A percentile compares a stretch with the other conserved stretches of the same genome.
phyloP scores from a whole-genome alignment of 2,113 vertebrate species.

The Tachysurus vachellii region DNA sequence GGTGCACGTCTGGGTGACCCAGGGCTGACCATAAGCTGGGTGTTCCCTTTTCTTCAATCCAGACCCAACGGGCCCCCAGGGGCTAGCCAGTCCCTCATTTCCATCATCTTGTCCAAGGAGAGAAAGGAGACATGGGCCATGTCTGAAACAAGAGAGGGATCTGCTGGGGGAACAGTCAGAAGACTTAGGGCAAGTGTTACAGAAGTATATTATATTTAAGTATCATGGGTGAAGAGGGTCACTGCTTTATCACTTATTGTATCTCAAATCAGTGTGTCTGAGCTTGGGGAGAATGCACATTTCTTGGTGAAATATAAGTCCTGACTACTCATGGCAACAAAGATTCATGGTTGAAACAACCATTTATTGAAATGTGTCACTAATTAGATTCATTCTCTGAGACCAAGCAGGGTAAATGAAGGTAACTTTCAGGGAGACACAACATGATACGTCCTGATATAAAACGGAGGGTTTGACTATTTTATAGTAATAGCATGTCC shows the following conservation, averaged over 20 bases:
- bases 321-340: constrained; percentile 4
- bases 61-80: constrained; percentile 54
- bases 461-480: background rate
- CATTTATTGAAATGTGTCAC: background rate
- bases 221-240: constrained; percentile 8
- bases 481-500: background rate
- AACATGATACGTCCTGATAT: background rate
- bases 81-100: constrained; percentile 63
- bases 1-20: constrained; percentile 59
- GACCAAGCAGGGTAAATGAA: background rate
- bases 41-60: constrained; percentile 58
- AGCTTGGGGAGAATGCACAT: background rate
- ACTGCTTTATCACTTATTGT: constrained; percentile 1
- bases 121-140: constrained; percentile 45
- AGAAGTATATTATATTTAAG: constrained; percentile 39
- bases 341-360: constrained; percentile 2
- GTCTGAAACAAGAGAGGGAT: constrained; percentile 47
- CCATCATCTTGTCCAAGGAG: constrained; percentile 59
- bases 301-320: background rate
- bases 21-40: constrained; percentile 38
- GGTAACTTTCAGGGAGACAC: background rate
- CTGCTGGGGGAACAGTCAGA: constrained; percentile 1
- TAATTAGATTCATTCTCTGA: constrained; percentile 10
- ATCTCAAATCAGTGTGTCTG: background rate
- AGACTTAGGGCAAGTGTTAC: constrained; percentile 31